Percentiles rank a stretch among this genome's conserved stretches.
These are phyloP conservation scores for Pyrocoelia pectoralis DNA, from an alignment of 2,888 invertebrate species.

Conservation along the genomic window DNA sequence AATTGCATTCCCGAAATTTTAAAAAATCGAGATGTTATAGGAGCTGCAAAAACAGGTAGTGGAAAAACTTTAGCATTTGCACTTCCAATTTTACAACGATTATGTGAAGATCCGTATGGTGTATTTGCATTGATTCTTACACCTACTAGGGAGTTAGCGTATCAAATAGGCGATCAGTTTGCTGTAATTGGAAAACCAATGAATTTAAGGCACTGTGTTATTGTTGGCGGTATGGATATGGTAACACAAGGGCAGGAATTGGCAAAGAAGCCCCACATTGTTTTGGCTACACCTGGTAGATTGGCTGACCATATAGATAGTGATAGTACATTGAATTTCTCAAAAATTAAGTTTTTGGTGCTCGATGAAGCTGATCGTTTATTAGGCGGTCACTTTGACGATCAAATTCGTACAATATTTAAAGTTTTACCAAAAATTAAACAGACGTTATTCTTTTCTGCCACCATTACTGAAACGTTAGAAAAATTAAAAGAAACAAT, in stretches of 20 bases:
- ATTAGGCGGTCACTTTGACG: conserved; percentile 80
- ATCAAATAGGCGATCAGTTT: conserved; percentile 96
- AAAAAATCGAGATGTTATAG: conserved; percentile 87
- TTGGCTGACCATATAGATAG: conserved; percentile 92
- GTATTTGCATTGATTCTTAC: conserved; percentile 95
- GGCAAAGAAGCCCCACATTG: conserved; percentile 87
- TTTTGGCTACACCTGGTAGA: conserved; percentile 96
- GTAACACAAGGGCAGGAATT: conserved; percentile 86
- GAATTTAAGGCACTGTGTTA: conserved; percentile 81
- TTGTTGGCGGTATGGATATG: conserved; percentile 97
- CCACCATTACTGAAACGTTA: conserved; percentile 89
- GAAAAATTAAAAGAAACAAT: conserved; percentile 71
- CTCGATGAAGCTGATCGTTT: conserved; percentile 96
- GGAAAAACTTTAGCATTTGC: conserved; percentile 99
- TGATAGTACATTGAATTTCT: conserved; percentile 82
- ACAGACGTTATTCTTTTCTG: conserved; percentile 93
- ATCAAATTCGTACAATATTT: conserved; percentile 83
- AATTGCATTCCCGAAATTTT: conserved; percentile 83
- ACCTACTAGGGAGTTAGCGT: conserved; percentile 92
- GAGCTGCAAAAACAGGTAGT: conserved; percentile 97
- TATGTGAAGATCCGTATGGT: conserved; percentile 94
- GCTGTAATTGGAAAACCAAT: conserved; percentile 89
- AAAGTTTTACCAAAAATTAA: conserved; percentile 76
- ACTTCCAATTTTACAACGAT: conserved; percentile 88
- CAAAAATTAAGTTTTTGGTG: conserved; percentile 84